phyloP scores from a whole-genome alignment of 2,113 vertebrate species.

The Chascanopsetta lugubris region DNA sequence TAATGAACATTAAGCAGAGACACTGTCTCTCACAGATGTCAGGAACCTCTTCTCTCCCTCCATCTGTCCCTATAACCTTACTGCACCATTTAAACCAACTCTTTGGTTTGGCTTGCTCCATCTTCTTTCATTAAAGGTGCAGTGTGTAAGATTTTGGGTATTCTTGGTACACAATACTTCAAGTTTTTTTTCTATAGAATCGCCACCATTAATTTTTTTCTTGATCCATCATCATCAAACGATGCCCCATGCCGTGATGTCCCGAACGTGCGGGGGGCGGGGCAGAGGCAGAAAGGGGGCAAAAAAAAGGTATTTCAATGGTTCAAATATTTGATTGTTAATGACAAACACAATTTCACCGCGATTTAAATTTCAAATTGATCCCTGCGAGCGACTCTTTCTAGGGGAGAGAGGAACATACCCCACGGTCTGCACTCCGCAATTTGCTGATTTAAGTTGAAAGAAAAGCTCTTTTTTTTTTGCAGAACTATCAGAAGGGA shows the following conservation, averaged over 20 bases:
- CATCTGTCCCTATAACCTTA: conserved; percentile 7
- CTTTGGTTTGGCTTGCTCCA: not conserved
- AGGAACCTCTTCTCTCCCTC: conserved; percentile 38
- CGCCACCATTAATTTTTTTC: conserved; percentile 26
- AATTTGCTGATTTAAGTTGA: conserved; percentile 85
- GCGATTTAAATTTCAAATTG: conserved; percentile 83
- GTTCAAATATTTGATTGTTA: conserved; percentile 84
- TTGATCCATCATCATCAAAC: conserved; percentile 50
- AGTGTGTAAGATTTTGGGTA: not conserved
- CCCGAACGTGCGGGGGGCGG: conserved; percentile 31
- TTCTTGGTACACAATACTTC: too few species aligned
- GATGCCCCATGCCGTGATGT: conserved; percentile 28
- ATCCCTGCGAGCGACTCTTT: conserved; percentile 77
- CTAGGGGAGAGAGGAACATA: conserved; percentile 63
- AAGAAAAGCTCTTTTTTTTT: conserved; percentile 71
- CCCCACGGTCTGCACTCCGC: conserved; percentile 71
- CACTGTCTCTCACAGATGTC: conserved; percentile 51
- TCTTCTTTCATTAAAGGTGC: not conserved
- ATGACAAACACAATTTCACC: conserved; percentile 82
- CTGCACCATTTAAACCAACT: conserved; percentile 4
- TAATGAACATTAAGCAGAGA: conserved; percentile 76
- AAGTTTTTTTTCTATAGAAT: conserved; percentile 40
- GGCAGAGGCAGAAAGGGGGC: conserved; percentile 36
- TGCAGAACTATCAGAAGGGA: conserved; percentile 77
- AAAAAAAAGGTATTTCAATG: conserved; percentile 72